Base-by-base conservation (phyloP, 2,888 invertebrate genomes). In the Chrysina gloriosa region DNA sequence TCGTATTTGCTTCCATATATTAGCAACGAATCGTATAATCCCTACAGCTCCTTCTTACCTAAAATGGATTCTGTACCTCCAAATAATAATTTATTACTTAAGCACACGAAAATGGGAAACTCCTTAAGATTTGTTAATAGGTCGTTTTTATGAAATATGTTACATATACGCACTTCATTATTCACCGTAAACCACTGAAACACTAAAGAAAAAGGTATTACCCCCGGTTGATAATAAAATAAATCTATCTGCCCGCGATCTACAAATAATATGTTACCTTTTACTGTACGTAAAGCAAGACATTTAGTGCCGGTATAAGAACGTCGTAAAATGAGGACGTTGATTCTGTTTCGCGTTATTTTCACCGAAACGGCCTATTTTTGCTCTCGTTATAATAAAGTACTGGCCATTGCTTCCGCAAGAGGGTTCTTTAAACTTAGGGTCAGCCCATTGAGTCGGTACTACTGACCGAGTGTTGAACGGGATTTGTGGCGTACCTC, bases 301-400 rank as follows among this genome's bases (percentile, higher is more conserved):
- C 42, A 42, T 61, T 42, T 36, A 61, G 9, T 61, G 29, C 42
- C 9, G 7, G 36, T 6, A 42, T 39, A 61, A 61, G 27, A 42
- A 61, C 25, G 29, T 61, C 58, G 58, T 61, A 61, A 61, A 61
- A 61, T 27, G 58, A 61, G 42, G 42, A 61, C 42, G 42, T 42
- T 42, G 25, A 61, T 61, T 61, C 42, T 42, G 58, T 61, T 61
- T 27, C 42, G 42, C 58, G 27, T 61, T 42, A 42, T 61, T 42
- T 39, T 16, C 29, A 9, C 42, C 27, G 27, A 14, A 61, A 61
- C 14, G 45, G 42, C 42, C 58, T 61, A 61, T 27, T 61, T 61
- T 42, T 27, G 34, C 31, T 45, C 58, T 42, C 52, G 52, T 52
- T 52, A 52, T 52, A 52, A 52, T 52, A 29, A 52, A 52, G 31